phyloP scores from a whole-genome alignment of 2,113 vertebrate genomes.

The Phoenicopterus ruber region DNA sequence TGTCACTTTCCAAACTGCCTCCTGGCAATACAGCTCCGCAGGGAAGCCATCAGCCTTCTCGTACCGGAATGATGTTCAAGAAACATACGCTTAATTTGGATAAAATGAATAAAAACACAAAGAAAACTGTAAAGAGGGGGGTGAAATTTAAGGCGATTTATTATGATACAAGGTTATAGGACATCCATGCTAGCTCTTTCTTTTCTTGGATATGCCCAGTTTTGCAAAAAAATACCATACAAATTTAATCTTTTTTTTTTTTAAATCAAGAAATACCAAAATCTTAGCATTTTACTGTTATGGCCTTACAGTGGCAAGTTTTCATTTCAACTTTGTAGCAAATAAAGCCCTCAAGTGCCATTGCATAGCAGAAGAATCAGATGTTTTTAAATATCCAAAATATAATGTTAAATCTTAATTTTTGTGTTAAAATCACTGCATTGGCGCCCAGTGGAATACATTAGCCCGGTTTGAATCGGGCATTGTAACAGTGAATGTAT shows the following conservation, averaged over 20 bases:
- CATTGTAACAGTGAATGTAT: not conserved
- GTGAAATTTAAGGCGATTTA: not conserved
- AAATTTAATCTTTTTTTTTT: not conserved
- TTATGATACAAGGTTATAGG: not conserved
- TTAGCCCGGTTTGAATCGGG: not conserved
- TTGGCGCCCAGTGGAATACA: not conserved
- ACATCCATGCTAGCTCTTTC: not conserved
- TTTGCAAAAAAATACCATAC: not conserved
- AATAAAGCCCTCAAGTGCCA: not conserved
- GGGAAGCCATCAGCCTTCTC: slow-evolving; percentile 25
- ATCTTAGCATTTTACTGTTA: not conserved
- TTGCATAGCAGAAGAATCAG: not conserved
- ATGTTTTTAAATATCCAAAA: not conserved
- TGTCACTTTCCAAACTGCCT: slow-evolving; percentile 50
- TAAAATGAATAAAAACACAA: slow-evolving; percentile 5
- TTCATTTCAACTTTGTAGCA: not conserved
- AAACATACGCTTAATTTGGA: not conserved
- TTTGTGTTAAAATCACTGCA: not conserved
- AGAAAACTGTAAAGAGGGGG: not conserved
- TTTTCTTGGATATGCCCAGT: not conserved
- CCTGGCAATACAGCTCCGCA: slow-evolving; percentile 27
- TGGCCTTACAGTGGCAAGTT: not conserved
- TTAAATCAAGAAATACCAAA: not conserved
- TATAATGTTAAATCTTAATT: not conserved
- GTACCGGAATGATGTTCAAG: not conserved